Base-by-base conservation (phyloP, 2,888 invertebrate species). In the Silvanus unidentatus region DNA sequence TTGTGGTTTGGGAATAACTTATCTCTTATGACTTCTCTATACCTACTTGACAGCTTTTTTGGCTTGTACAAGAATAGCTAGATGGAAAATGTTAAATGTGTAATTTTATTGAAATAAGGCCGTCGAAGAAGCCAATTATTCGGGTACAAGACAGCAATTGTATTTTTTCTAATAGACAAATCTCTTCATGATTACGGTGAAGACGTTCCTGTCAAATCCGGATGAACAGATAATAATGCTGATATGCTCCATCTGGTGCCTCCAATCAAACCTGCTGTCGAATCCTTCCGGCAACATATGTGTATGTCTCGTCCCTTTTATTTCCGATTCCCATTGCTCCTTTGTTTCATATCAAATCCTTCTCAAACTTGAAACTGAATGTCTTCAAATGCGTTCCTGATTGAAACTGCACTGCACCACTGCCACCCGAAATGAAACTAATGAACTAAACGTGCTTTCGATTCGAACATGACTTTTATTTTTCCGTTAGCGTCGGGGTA, bases 191-290 rank as follows among this genome's bases (percentile, higher is more conserved):
- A 61, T 58, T 54, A 59, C 54, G 52, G 53, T 52, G 54, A 59
- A 55, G 62, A 62, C 57, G 60, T 59, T 54, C 53, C 57, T 60
- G 62, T 65, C 62, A 64, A 57, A 58, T 53, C 58, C 59, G 59
- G 63, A 65, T 63, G 63, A 64, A 62, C 60, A 64, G 63, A 63
- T 63, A 65, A 65, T 64, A 63, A 63, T 58, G 58, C 57, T 63
- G 64, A 64, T 64, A 62, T 61, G 60, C 60, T 61, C 63, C 64
- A 64, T 64, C 64, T 65, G 64, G 60, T 58, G 59, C 62, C 63
- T 58, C 62, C 64, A 64, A 65, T 65, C 65, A 63, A 60, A 61
- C 57, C 59, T 57, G 52, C 61, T 61, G 59, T 63, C 63, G 63
- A 60, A 60, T 59, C 61, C 59, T 59, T 60, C 55, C 59, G 55